Evolutionary conservation across 2,113 vertebrate species (phyloP).

Genomic region (Platycercus adscitus): DNA sequence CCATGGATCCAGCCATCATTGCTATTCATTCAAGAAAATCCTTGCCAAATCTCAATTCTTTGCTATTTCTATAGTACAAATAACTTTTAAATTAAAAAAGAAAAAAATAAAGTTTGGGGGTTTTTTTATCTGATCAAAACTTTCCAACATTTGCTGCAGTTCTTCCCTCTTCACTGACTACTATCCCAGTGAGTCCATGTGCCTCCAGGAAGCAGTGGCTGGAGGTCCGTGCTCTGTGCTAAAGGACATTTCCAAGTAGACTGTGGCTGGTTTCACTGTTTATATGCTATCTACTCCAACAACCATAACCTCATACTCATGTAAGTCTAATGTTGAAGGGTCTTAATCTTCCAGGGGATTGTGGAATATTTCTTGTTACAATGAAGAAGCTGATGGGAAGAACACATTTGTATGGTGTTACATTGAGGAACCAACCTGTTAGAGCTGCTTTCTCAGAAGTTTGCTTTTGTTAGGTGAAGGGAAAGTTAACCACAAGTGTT

Average conservation of each 20-base stretch:
- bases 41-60: neutral
- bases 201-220: neutral
- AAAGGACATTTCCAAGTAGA: neutral
- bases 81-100: neutral
- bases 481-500: neutral
- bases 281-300: neutral
- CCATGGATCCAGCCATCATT: neutral
- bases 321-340: neutral
- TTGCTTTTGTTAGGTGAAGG: neutral
- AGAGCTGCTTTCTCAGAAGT: neutral
- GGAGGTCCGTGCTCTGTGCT: neutral
- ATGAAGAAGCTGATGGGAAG: neutral
- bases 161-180: neutral
- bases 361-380: neutral
- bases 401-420: neutral
- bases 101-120: neutral
- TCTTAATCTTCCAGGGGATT: neutral
- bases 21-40: neutral
- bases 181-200: neutral
- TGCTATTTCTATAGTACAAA: neutral
- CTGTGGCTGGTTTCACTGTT: neutral
- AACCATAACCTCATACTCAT: neutral
- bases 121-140: neutral
- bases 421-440: fast-evolving
- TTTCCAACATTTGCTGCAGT: neutral